Base-by-base conservation (phyloP, 1,140 invertebrate genomes). In the Eriocheir sinensis region DNA sequence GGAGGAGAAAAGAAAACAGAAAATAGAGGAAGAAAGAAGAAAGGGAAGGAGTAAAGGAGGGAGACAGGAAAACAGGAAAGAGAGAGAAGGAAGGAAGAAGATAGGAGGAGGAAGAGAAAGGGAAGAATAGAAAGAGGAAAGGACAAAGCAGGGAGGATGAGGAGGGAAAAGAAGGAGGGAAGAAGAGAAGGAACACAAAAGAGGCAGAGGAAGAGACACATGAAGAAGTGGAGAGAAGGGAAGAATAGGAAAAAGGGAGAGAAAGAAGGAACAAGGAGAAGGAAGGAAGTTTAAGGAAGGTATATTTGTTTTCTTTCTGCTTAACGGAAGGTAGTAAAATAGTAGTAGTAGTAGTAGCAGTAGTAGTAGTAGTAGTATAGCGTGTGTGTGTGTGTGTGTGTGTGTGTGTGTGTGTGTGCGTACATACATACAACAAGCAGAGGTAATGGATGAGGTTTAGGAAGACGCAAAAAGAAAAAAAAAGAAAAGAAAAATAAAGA, bases 321-420 rank as follows among this genome's bases (percentile, higher is more conserved):
- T n/a, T n/a, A n/a, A n/a, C n/a, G 41, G 17, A 40, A 3, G 36
- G 40, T 8, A 40, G n/a, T 1, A 41, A n/a, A 40, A 30, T 0
- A 40, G 12, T 9, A 9, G 86, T 17, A 17, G 4, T 44, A 30
- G 89, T 12, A 30, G 41, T 36, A 30, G 48, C 2, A 36, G 41
- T 36, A 53, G 34, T 30, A 53, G 21, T 86, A 72, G 60, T 72
- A 72, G 40, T 41, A n/a, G 88, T 90, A 32, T 90, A 53, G 90
- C 34, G 30, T 80, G 30, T 79, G 53, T 92, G 60, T 92, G 91
- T 36, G 38, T 40, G 40, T 44, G 34, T 41, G 38, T 92, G 79
- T 92, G 79, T 81, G 79, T 38, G 36, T 41, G 72, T 17, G 4
- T 40, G 32, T 8, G 91, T 38, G 36, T 21, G 91, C 15, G n/a